Conservation (phyloP, 2,113 vertebrate genomes). For the Ahaetulla prasina region DNA sequence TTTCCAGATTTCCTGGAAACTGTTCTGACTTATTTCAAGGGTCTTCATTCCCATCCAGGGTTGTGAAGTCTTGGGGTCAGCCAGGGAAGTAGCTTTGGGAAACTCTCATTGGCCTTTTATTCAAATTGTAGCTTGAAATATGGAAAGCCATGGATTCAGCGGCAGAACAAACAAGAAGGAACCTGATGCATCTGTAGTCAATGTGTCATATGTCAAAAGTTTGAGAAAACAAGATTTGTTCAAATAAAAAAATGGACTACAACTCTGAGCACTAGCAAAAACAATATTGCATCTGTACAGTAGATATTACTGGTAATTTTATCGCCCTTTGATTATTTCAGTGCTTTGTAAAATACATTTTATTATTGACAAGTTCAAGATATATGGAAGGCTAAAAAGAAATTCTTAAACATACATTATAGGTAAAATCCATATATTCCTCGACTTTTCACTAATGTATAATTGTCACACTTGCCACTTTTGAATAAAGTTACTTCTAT, state of each 20-base stretch:
- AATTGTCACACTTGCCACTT: not conserved
- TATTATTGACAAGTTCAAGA: conserved; percentile 50
- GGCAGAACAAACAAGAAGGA: not conserved
- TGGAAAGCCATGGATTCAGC: not conserved
- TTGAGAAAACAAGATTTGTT: conserved; percentile 47
- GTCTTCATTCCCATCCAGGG: not conserved
- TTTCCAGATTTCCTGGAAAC: not conserved
- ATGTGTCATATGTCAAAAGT: conserved; percentile 47
- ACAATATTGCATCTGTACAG: conserved; percentile 14
- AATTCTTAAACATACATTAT: not conserved
- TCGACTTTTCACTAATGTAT: not conserved
- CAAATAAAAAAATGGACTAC: conserved; percentile 58
- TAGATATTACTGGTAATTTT: conserved; percentile 55
- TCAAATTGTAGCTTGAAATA: not conserved
- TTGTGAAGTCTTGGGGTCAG: not conserved
- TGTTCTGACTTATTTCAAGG: not conserved
- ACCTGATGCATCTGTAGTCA: conserved; percentile 4
- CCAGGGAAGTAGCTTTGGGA: not conserved
- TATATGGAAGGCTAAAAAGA: conserved; percentile 33
- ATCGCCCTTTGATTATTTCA: conserved; percentile 59
- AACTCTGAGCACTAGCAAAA: conserved; percentile 52
- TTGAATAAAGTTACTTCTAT: not conserved
- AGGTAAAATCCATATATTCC: not conserved
- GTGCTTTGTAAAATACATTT: conserved; percentile 54
- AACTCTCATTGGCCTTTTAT: not conserved